Base-by-base conservation (phyloP, 2,797 vertebrate genomes). In the Tenualosa ilisha region DNA sequence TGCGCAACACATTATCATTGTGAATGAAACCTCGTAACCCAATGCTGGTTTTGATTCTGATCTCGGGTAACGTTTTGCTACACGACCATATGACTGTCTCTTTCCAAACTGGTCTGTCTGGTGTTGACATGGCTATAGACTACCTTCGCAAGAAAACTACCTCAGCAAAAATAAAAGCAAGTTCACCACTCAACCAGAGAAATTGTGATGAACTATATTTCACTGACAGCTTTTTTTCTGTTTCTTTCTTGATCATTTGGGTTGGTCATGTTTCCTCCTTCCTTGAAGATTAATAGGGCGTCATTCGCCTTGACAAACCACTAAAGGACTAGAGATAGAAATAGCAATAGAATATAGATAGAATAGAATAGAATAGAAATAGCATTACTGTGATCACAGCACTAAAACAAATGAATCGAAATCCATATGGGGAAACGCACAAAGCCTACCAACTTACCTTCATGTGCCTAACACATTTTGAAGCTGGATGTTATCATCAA, bases 401-500 rank as follows among this genome's bases (percentile, higher is more conserved):
- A 43, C 37, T 43, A 20, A 43, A 75, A 20, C 68, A 43, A 24
- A 75, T 43, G 17, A 79, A 46, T 46, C 37, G 40, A 22, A 46
- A 79, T 9, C 37, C 37, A 79, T 17, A 5, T 46, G 46, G 15
- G 20, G 72, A 13, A 46, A 79, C 72, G 46, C 20, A 31, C 40
- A 37, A 79, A 43, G 72, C 17, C 17, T 83, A 26, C 11, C 83
- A 85, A 90, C 90, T 89, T 84, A 90, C 88, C 88, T 75, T 88
- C 84, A 86, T 86, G 86, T 84, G 88, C 53, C 85, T 75, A 22
- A 43, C 17, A 79, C 86, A 84, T 54, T 56, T 87, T 63, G 79
- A 84, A 87, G 84, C 85, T 84, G 86, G 82, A 84, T 43, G 43
- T 40, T 79, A 40, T 79, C 37, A 43, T 79, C 40, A 22, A 6